A percentile compares a stretch with the other conserved stretches of the same genome.
Conservation (phyloP, 2,797 vertebrate genomes). For the Odontamblyopus lacepedii region DNA sequence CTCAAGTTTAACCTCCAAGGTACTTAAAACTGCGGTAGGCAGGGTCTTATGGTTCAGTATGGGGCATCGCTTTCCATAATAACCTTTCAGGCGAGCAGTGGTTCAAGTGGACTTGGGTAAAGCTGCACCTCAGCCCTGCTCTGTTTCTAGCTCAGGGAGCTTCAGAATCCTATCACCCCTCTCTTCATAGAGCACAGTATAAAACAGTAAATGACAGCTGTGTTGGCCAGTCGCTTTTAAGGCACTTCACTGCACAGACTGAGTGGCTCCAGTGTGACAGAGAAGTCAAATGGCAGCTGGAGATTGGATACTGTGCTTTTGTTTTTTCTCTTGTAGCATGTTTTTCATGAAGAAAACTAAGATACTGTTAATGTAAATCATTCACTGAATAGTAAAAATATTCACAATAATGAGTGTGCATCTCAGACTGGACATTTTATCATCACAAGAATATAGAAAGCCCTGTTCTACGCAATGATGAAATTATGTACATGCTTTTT, state of each 20-base stretch:
- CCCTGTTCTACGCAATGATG: neutral
- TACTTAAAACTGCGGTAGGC: slow-evolving; percentile 17
- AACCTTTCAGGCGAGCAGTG: slow-evolving; percentile 8
- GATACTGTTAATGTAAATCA: neutral
- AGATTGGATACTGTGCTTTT: slow-evolving; percentile 5
- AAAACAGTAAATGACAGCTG: slow-evolving; percentile 10
- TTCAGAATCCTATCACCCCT: slow-evolving; percentile 10
- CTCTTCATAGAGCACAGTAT: slow-evolving; percentile 9
- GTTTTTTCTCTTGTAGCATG: neutral
- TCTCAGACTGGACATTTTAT: neutral
- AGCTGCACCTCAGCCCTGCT: slow-evolving; percentile 8
- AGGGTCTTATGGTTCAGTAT: slow-evolving; percentile 9
- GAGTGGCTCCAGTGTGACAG: slow-evolving; percentile 7
- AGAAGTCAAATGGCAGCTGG: slow-evolving; percentile 4
- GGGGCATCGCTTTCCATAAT: slow-evolving; percentile 15
- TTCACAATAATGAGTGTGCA: neutral
- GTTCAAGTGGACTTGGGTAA: slow-evolving; percentile 12
- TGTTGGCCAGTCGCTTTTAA: slow-evolving; percentile 10
- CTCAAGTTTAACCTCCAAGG: slow-evolving; percentile 17
- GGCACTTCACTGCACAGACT: slow-evolving; percentile 15
- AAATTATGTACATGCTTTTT: neutral
- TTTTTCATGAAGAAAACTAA: neutral
- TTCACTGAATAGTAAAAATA: too few species aligned
- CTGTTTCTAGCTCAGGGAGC: slow-evolving; percentile 5
- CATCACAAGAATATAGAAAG: neutral